These are phyloP conservation scores for Torymus texanus DNA, from an alignment of 2,888 invertebrate genomes.

Conservation along the genomic window DNA sequence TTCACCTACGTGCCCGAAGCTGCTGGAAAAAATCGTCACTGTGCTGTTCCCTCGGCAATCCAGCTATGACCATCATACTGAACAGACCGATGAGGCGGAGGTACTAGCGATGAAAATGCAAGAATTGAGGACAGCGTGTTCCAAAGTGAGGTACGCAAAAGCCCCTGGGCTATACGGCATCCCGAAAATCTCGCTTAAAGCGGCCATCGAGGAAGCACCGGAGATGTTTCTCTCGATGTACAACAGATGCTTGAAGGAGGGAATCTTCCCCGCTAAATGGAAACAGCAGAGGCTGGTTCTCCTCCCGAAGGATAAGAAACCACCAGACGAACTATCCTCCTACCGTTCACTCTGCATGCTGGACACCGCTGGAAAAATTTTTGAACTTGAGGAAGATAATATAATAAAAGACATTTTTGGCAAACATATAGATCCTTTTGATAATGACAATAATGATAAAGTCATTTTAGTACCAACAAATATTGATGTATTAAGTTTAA, in stretches of 20 bases:
- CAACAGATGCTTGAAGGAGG: slow-evolving; percentile 48
- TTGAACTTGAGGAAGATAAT: too few species aligned
- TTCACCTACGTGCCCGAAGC: slow-evolving; percentile 50
- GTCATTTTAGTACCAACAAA: too few species aligned
- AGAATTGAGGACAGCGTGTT: too few species aligned
- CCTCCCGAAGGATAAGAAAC: background rate
- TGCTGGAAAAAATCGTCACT: slow-evolving; percentile 55
- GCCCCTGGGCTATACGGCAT: slow-evolving; percentile 44
- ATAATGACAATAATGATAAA: too few species aligned
- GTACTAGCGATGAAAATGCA: too few species aligned
- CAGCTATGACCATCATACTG: background rate
- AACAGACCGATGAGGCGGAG: too few species aligned
- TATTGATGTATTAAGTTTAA: too few species aligned
- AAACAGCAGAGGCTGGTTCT: slow-evolving; percentile 51
- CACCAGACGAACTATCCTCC: slow-evolving; percentile 39
- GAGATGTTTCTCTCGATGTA: slow-evolving; percentile 48
- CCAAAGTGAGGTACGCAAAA: slow-evolving; percentile 34
- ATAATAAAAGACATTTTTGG: too few species aligned
- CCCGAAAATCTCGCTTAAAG: slow-evolving; percentile 37
- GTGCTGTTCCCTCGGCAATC: slow-evolving; percentile 53
- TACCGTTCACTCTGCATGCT: slow-evolving; percentile 50
- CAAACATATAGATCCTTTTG: too few species aligned
- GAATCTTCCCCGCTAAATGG: slow-evolving; percentile 9
- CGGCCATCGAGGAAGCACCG: slow-evolving; percentile 36
- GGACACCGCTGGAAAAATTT: too few species aligned